Percentiles rank a stretch among this genome's conserved stretches.
Conservation (phyloP, 2,797 vertebrate genomes). For the Schizopygopsis pylzovi region DNA sequence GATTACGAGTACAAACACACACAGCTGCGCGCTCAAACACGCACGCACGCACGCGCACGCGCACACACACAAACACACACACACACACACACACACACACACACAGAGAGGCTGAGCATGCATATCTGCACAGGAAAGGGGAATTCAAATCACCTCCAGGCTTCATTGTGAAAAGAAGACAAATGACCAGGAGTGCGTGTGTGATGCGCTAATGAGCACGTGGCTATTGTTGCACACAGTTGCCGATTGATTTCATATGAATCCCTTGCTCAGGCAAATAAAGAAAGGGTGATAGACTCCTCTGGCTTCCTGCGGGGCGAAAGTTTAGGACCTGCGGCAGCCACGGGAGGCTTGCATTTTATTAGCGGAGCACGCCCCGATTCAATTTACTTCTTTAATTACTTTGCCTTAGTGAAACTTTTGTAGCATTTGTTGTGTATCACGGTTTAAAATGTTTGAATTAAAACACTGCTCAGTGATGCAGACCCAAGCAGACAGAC, state of each 20-base stretch:
- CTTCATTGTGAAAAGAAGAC: slow-evolving; percentile 75
- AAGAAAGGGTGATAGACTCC: slow-evolving; percentile 56
- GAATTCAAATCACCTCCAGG: slow-evolving; percentile 72
- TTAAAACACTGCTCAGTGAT: slow-evolving; percentile 67
- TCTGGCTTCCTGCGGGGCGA: slow-evolving; percentile 63
- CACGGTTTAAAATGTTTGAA: slow-evolving; percentile 63
- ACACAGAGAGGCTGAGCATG: slow-evolving; percentile 66
- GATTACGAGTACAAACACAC: slow-evolving; percentile 1
- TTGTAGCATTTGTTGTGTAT: slow-evolving; percentile 67
- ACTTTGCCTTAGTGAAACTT: slow-evolving; percentile 71
- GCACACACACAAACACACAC: no score
- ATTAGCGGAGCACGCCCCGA: slow-evolving; percentile 59
- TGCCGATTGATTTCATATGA: slow-evolving; percentile 74
- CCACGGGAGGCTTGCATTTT: slow-evolving; percentile 63
- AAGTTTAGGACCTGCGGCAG: slow-evolving; percentile 64
- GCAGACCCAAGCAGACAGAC: slow-evolving; percentile 46
- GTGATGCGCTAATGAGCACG: slow-evolving; percentile 72
- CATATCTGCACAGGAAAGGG: slow-evolving; percentile 70
- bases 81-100: neutral
- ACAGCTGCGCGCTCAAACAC: slow-evolving; percentile 60
- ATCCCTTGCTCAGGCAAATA: slow-evolving; percentile 59
- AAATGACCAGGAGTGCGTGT: slow-evolving; percentile 69
- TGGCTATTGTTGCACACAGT: slow-evolving; percentile 71
- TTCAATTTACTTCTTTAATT: slow-evolving; percentile 68
- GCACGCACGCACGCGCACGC: no score